A percentile compares a stretch with the other conserved stretches of the same genome.
phyloP scores from a whole-genome alignment of 2,888 invertebrate genomes.

The Cantharis rufa region DNA sequence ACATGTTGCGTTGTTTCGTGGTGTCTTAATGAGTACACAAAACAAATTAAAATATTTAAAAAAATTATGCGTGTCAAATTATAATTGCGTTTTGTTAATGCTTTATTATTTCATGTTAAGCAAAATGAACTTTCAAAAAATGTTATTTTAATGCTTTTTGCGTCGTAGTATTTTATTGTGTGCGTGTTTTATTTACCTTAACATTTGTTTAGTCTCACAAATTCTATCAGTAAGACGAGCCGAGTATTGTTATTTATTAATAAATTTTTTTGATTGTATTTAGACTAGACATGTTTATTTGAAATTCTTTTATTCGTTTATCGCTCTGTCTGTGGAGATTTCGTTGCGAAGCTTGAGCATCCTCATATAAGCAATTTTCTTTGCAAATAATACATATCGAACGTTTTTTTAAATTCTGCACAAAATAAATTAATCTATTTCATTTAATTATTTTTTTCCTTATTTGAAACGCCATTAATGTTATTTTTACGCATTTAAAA shows the following conservation, averaged over 20 bases:
- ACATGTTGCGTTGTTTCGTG: not conserved
- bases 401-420: too few relatives aligned
- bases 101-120: not conserved
- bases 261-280: not conserved
- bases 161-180: not conserved
- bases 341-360: not conserved
- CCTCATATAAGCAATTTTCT: not conserved
- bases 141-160: not conserved
- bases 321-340: not conserved
- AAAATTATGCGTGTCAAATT: not conserved
- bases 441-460: too few relatives aligned
- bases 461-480: too few relatives aligned
- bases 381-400: too few relatives aligned
- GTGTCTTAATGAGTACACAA: not conserved
- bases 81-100: not conserved
- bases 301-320: not conserved
- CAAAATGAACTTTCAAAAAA: not conserved
- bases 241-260: not conserved
- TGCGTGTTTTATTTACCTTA: not conserved
- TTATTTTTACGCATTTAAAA: too few relatives aligned
- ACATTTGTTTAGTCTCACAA: not conserved
- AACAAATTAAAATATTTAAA: not conserved
- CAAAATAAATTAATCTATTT: too few relatives aligned
- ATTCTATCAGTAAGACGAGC: not conserved
- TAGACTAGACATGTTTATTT: not conserved